Evolutionary conservation across 2,797 vertebrate genomes (phyloP).

Genomic region (Ciconia nigra): DNA sequence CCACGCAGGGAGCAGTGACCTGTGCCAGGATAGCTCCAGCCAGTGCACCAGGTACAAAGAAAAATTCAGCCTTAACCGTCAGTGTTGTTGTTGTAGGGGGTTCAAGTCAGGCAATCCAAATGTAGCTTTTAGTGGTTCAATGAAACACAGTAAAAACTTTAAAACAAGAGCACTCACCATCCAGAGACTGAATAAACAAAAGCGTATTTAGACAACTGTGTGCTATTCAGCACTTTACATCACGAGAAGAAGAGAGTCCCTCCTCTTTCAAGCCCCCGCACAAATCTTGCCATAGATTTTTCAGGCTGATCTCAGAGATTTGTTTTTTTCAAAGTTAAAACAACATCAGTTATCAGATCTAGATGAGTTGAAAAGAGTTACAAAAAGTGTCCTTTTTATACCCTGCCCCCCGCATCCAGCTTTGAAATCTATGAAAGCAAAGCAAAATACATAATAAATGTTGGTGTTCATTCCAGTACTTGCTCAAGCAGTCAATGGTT

Average conservation of each 20-base stretch:
- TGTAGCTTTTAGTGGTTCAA: not conserved
- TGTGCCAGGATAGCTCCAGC: not conserved
- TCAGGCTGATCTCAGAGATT: constrained; percentile 38
- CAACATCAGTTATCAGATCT: not conserved
- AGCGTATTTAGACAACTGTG: constrained; percentile 50
- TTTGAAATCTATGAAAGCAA: constrained; percentile 19
- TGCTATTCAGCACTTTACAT: constrained; percentile 3
- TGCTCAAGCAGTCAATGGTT: not conserved
- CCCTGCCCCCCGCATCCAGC: not conserved
- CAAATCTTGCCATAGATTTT: constrained; percentile 22
- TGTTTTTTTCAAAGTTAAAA: constrained; percentile 53
- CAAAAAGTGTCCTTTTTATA: not conserved
- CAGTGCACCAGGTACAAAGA: not conserved
- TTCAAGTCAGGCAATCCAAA: not conserved
- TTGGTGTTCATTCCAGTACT: not conserved
- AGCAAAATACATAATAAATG: not conserved
- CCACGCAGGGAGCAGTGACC: not conserved
- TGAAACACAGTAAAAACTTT: not conserved
- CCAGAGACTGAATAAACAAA: constrained; percentile 41
- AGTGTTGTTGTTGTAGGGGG: not conserved
- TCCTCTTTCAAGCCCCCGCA: not conserved
- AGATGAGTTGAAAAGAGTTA: not conserved
- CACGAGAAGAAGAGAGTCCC: not conserved
- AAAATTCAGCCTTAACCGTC: not conserved
- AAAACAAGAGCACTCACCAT: not conserved